Percentiles rank a stretch among this genome's conserved stretches.
Evolutionary conservation across 2,797 vertebrate species (phyloP).

Genomic region (Taeniopygia guttata): DNA sequence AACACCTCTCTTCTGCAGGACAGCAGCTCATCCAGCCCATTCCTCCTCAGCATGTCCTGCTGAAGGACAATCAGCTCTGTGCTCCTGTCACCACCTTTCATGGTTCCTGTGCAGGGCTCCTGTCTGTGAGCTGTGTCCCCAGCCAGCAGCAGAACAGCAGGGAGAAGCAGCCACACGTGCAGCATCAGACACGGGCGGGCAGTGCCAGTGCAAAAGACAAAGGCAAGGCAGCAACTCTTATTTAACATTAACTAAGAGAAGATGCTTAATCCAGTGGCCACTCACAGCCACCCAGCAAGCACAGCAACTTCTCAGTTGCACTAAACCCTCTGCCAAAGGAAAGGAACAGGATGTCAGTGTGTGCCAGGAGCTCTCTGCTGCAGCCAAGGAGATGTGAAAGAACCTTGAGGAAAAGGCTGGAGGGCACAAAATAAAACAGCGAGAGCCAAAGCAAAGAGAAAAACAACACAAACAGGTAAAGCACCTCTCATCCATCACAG

Average conservation of each 20-base stretch:
- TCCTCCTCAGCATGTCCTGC: background rate
- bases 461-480: background rate
- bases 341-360: fast-evolving
- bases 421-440: background rate
- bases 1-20: background rate
- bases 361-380: background rate
- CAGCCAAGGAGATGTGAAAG: background rate
- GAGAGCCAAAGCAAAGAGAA: background rate
- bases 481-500: background rate
- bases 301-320: background rate
- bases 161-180: background rate
- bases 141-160: background rate
- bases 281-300: background rate
- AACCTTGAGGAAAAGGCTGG: background rate
- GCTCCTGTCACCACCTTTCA: background rate
- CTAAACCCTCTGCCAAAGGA: background rate
- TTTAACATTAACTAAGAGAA: background rate
- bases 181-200: background rate
- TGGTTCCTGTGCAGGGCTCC: background rate
- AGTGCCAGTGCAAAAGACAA: background rate
- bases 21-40: background rate
- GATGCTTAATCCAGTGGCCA: background rate
- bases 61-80: background rate
- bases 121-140: background rate
- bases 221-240: background rate